Evolutionary conservation across 1,140 invertebrate genomes (phyloP).

Genomic region (Tetragonula clypearis): DNA sequence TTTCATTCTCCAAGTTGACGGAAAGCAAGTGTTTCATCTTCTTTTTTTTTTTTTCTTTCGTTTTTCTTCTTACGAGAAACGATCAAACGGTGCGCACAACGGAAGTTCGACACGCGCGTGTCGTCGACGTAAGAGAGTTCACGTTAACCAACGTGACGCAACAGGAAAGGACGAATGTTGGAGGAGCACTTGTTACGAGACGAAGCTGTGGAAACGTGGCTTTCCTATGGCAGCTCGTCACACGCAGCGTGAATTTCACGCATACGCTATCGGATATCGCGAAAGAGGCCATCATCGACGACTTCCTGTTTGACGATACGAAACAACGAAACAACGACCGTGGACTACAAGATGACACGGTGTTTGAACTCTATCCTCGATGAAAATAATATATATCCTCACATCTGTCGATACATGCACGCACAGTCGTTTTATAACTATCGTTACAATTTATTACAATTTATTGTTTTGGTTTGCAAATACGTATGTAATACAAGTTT

Average conservation of each 20-base stretch:
- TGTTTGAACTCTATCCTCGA: too few species aligned
- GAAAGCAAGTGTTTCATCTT: too few species aligned
- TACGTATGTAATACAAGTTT: too few species aligned
- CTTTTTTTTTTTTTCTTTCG: too few species aligned
- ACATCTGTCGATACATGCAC: too few species aligned
- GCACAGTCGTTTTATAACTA: too few species aligned
- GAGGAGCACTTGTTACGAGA: neutral
- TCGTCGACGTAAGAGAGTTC: neutral
- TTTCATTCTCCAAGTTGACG: too few species aligned
- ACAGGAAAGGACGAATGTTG: neutral
- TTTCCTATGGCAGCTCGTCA: neutral
- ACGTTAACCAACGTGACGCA: neutral
- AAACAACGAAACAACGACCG: neutral
- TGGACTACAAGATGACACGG: neutral
- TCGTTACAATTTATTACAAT: too few species aligned
- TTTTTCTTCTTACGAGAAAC: neutral
- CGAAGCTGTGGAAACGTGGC: neutral
- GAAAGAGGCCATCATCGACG: conserved; percentile 10
- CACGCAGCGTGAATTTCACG: neutral
- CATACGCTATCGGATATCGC: conserved; percentile 31
- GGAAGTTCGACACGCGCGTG: neutral
- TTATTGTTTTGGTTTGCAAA: too few species aligned
- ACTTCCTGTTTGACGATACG: conserved; percentile 23
- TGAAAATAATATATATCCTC: neutral
- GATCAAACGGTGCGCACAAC: neutral